Conservation (phyloP, 1,140 invertebrate genomes). For the Magallana ariakensis region DNA sequence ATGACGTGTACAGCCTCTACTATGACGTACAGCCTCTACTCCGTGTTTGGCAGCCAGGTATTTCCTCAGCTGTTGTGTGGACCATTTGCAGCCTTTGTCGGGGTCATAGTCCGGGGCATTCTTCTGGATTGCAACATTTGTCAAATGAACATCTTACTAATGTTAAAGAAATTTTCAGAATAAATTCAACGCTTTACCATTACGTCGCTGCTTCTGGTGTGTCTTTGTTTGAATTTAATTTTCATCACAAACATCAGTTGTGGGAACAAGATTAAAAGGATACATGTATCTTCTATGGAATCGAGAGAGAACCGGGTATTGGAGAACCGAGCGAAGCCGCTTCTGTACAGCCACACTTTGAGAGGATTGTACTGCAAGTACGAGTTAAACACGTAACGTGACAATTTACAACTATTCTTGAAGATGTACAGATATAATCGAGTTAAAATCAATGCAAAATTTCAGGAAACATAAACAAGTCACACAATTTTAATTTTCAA, state of each 20-base stretch:
- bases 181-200: no score
- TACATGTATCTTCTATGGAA: slow-evolving; percentile 81
- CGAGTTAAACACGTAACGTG: no score
- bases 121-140: slow-evolving; percentile 82
- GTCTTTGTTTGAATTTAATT: background rate
- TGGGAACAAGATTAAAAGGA: slow-evolving; percentile 70
- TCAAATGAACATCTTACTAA: slow-evolving; percentile 81
- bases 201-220: no score
- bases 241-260: background rate
- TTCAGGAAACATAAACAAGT: no score
- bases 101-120: slow-evolving; percentile 82
- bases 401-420: no score
- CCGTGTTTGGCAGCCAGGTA: slow-evolving; percentile 80
- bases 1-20: no score
- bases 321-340: slow-evolving; percentile 81
- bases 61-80: slow-evolving; percentile 78
- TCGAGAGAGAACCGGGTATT: slow-evolving; percentile 80
- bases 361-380: slow-evolving; percentile 79
- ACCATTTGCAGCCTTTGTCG: slow-evolving; percentile 82
- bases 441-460: no score
- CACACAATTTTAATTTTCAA: no score
- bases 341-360: slow-evolving; percentile 81
- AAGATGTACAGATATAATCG: no score
- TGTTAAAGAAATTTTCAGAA: background rate
- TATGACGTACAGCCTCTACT: slow-evolving; percentile 71